Percentiles rank a stretch among this genome's conserved stretches.
Conservation (phyloP, 1,140 invertebrate genomes). For the Tetraneura akinire region DNA sequence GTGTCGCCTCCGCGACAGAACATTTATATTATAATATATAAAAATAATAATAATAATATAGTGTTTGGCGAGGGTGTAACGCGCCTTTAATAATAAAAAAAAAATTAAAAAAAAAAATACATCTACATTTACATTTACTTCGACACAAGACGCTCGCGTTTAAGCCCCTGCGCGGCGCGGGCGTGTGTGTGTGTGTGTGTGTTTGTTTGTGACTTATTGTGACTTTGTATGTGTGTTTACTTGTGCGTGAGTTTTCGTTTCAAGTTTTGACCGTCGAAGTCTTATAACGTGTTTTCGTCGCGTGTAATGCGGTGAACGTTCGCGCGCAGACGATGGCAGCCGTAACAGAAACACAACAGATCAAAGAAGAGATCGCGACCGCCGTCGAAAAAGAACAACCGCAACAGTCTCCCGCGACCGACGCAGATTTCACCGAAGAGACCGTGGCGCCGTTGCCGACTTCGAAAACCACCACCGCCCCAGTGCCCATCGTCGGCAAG, state of each 20-base stretch:
- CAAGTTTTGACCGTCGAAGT: not conserved
- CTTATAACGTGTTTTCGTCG: not conserved
- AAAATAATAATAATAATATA: not conserved
- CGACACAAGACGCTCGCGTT: slow-evolving; percentile 35
- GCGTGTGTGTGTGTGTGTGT: slow-evolving; percentile 11
- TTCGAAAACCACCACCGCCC: slow-evolving; percentile 58
- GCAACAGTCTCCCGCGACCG: not conserved
- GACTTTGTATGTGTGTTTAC: too few relatives aligned
- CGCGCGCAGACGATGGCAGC: slow-evolving; percentile 35
- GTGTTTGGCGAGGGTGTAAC: slow-evolving; percentile 2
- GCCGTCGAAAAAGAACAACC: slow-evolving; percentile 35
- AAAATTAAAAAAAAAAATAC: too few relatives aligned
- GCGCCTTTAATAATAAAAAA: too few relatives aligned
- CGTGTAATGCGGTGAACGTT: slow-evolving; percentile 40
- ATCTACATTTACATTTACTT: not conserved
- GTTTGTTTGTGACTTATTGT: too few relatives aligned
- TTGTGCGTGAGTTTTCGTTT: too few relatives aligned
- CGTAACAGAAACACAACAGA: slow-evolving; percentile 3
- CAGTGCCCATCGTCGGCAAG: slow-evolving; percentile 59
- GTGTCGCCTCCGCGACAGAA: not conserved
- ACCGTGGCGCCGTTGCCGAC: not conserved
- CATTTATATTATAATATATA: not conserved
- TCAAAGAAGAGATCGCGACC: not conserved
- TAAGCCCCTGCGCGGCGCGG: not conserved
- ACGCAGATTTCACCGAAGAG: not conserved